Base-by-base conservation (phyloP, 2,797 vertebrate species). In the Enoplosus armatus region DNA sequence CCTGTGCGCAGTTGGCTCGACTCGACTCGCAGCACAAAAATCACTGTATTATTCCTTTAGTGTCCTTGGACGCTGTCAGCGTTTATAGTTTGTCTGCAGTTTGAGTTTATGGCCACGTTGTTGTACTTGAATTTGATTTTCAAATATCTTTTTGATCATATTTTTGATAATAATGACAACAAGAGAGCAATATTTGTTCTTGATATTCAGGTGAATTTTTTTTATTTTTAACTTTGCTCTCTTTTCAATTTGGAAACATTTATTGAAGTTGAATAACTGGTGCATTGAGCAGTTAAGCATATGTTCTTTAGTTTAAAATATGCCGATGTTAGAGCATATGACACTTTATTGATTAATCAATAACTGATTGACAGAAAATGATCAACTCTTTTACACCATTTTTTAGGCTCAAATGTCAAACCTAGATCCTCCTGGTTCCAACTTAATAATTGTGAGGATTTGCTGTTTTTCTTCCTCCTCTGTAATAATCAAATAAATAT, bases 1-100 rank as follows among this genome's bases (percentile, higher is more conserved):
- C 92, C 89, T 85, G 78, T 69, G 80, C 85, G 71, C 88, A 86
- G 66, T 89, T 84, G 85, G 85, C 70, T 59, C 68, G 69, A 85
- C 70, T 66, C 72, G 43, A 85, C 70, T 66, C 72, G 43, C 74
- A 72, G 74, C 68, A 85, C 39, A 77, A 78, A 81, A 77, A 71
- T 77, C 68, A 26, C 56, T 8, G 63, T 33, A 60, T 79, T 79
- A 71, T 73, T 76, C 64, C 64, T 68, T 58, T 54, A 47, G 48
- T 61, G 37, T 29, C 71, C 47, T 53, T 75, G n/a, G 9, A 50
- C 41, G n/a, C 50, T 41, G 77, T 67, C 51, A 18, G 0, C 9
- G 55, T 70, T 79, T 51, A 35, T 16, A 11, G 59, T 63, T 35
- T 35, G 29, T 33, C 39, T 60, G 45, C 58, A 60, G 43, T 6